These are phyloP conservation scores for Petrocephalus zakoni DNA, from an alignment of 2,113 vertebrate genomes.

Conservation along the genomic window DNA sequence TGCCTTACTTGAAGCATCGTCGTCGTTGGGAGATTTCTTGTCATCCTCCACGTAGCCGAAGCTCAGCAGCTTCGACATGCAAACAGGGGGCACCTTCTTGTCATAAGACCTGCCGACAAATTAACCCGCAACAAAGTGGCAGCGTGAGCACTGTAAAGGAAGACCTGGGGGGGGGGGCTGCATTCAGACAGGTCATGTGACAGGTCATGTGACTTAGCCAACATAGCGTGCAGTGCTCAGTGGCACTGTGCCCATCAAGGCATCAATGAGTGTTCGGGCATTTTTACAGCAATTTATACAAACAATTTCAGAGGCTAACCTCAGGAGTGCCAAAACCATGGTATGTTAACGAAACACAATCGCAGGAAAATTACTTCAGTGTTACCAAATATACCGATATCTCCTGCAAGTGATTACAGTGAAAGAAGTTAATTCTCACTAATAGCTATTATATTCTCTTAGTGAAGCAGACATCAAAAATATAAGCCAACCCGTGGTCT, in stretches of 20 bases:
- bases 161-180: background rate
- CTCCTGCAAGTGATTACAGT: background rate
- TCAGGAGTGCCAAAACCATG: background rate
- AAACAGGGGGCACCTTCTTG: conserved; percentile 51
- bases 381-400: background rate
- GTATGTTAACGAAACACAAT: background rate
- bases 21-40: conserved; percentile 23
- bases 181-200: background rate
- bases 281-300: background rate
- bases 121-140: background rate
- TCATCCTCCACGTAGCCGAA: conserved; percentile 56
- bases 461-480: background rate
- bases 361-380: background rate
- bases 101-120: conserved; percentile 40
- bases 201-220: background rate
- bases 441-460: background rate
- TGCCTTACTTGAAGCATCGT: conserved; percentile 38
- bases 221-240: background rate
- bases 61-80: conserved; percentile 62
- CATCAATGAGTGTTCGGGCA: background rate
- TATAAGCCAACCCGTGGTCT: background rate
- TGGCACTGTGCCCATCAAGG: background rate
- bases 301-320: background rate
- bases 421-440: background rate
- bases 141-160: background rate